Conservation (phyloP, 2,113 vertebrate genomes). For the Protomyctophum bolini region DNA sequence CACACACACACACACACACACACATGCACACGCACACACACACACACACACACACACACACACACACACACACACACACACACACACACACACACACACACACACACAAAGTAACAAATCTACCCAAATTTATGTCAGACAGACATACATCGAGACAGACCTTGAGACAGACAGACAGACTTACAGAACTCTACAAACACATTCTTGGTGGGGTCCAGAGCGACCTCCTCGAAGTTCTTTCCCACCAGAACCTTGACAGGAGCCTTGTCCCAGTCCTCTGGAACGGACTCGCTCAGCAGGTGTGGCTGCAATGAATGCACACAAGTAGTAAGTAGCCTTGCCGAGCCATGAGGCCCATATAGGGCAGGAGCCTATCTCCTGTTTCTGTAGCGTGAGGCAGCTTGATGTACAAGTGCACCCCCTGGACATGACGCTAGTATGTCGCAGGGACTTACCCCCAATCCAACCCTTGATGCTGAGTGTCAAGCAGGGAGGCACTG, state of each 20-base stretch:
- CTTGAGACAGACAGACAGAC: constrained; percentile 50
- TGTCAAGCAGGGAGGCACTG: too few relatives aligned
- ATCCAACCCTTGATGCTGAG: too few relatives aligned
- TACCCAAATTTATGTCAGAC: not conserved
- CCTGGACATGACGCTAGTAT: too few relatives aligned
- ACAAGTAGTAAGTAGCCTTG: not conserved
- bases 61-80: constrained; percentile 9
- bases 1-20: constrained; percentile 15
- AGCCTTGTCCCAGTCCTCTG: constrained; percentile 87
- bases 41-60: constrained; percentile 4
- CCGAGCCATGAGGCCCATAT: too few relatives aligned
- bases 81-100: constrained; percentile 9
- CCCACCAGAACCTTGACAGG: constrained; percentile 90
- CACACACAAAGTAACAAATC: not conserved
- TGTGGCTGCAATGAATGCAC: constrained; percentile 75
- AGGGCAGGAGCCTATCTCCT: too few relatives aligned
- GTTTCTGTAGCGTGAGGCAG: too few relatives aligned
- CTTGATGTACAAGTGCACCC: too few relatives aligned
- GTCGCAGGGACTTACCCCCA: too few relatives aligned
- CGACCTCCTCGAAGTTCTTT: constrained; percentile 91
- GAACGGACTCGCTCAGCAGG: constrained; percentile 82
- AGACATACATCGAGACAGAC: not conserved
- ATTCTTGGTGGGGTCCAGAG: constrained; percentile 87
- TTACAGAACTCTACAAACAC: constrained; percentile 97
- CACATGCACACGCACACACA: constrained; percentile 14